These are phyloP conservation scores for Eupithecia vulgata DNA, from an alignment of 2,888 invertebrate genomes.

Conservation along the genomic window DNA sequence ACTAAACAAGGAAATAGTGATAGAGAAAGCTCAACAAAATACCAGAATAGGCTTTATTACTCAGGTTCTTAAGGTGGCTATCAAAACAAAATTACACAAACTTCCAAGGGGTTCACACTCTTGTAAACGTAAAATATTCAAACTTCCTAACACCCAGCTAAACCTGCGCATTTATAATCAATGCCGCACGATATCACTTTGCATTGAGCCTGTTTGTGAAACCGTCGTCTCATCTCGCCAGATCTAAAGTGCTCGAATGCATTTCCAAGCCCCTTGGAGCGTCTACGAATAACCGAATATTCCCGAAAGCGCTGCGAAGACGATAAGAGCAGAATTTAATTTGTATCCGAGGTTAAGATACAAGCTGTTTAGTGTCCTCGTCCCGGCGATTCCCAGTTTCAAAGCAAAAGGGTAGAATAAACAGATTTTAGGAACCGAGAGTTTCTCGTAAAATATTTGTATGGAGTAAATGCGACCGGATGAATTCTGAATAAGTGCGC, in stretches of 20 bases:
- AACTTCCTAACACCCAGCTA: not conserved
- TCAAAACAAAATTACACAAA: not conserved
- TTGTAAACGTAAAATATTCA: not conserved
- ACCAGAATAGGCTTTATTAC: not conserved
- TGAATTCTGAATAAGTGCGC: conserved; percentile 32
- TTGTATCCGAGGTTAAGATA: conserved; percentile 63
- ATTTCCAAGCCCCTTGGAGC: conserved; percentile 18
- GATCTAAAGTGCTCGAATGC: conserved; percentile 26
- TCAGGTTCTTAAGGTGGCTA: not conserved
- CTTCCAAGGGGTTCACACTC: not conserved
- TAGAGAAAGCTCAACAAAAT: not conserved
- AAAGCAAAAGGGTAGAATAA: conserved; percentile 51
- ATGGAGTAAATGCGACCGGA: conserved; percentile 40
- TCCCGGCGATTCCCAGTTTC: conserved; percentile 49
- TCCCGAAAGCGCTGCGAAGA: conserved; percentile 29
- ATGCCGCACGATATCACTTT: not conserved
- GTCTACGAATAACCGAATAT: conserved; percentile 23
- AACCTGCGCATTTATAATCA: conserved; percentile 6
- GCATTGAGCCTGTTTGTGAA: not conserved
- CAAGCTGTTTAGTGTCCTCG: conserved; percentile 59
- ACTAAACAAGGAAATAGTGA: not conserved
- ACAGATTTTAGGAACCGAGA: conserved; percentile 48
- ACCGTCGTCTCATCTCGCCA: conserved; percentile 15
- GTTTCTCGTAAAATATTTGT: conserved; percentile 51
- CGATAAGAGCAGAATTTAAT: conserved; percentile 54